Percentiles rank a stretch among this genome's conserved stretches.
These are phyloP conservation scores for Sebastes hopkinsi DNA, from an alignment of 2,797 vertebrate species.

Conservation along the genomic window DNA sequence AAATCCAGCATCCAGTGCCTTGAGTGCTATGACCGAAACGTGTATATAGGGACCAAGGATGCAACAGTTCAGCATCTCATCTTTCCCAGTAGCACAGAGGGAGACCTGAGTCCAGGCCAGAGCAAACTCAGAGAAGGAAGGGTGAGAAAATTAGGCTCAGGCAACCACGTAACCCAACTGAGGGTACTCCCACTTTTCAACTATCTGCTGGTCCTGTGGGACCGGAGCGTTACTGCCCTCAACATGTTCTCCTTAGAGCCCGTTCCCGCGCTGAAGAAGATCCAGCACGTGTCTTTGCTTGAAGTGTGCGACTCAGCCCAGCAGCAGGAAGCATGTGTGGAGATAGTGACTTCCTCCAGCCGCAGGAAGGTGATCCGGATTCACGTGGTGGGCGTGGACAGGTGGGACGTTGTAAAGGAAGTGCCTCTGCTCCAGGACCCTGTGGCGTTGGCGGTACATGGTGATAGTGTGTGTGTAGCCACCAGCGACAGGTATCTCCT, in stretches of 20 bases:
- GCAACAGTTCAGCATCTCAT: slow-evolving; percentile 70
- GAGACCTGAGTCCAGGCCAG: slow-evolving; percentile 9
- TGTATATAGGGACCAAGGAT: slow-evolving; percentile 75
- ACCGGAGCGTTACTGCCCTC: slow-evolving; percentile 65
- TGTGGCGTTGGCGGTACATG: slow-evolving; percentile 64
- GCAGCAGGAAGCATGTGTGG: slow-evolving; percentile 2
- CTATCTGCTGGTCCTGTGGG: slow-evolving; percentile 79
- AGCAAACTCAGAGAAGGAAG: slow-evolving; percentile 50
- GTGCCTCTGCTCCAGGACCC: slow-evolving; percentile 71
- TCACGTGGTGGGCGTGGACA: slow-evolving; percentile 70
- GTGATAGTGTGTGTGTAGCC: slow-evolving; percentile 67
- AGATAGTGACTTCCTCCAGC: slow-evolving; percentile 72
- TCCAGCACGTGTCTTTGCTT: slow-evolving; percentile 74
- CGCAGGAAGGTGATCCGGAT: slow-evolving; percentile 66
- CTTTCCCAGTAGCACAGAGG: slow-evolving; percentile 8
- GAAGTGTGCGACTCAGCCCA: slow-evolving; percentile 37
- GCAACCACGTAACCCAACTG: slow-evolving; percentile 63
- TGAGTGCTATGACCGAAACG: slow-evolving; percentile 68
- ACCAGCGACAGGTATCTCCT: slow-evolving; percentile 76
- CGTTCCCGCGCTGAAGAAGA: slow-evolving; percentile 67
- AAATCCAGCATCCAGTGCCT: slow-evolving; percentile 72
- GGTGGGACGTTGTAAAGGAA: slow-evolving; percentile 76
- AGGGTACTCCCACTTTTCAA: slow-evolving; percentile 74
- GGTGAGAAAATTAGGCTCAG: slow-evolving; percentile 74
- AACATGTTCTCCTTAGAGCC: slow-evolving; percentile 82